Conservation (phyloP, 92 coral and sea anemone species). For the Ricordea florida region DNA sequence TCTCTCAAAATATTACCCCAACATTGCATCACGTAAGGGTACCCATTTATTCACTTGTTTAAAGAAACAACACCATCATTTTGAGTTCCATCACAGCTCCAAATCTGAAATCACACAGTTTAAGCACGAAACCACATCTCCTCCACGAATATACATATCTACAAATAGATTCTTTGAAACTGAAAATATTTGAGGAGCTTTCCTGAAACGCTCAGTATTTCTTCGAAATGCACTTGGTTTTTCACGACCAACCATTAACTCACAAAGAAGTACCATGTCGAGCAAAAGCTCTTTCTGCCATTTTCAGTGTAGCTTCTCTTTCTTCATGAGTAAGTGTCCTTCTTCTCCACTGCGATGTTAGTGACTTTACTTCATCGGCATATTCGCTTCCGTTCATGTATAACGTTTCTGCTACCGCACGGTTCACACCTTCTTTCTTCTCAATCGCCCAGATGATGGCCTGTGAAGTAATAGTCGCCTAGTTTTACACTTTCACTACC, state of each 20-base stretch:
- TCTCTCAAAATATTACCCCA: no score
- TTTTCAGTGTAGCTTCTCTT: conserved; percentile 4
- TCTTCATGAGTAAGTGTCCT: conserved; percentile 20
- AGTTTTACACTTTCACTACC: background rate
- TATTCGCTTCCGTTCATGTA: conserved; percentile 33
- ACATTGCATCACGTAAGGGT: no score
- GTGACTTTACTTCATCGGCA: conserved; percentile 24
- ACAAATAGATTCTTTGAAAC: no score
- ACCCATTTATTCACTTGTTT: no score
- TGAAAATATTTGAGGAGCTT: no score
- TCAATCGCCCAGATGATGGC: conserved; percentile 75
- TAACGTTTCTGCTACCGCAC: conserved; percentile 55
- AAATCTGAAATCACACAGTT: no score
- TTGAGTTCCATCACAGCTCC: no score
- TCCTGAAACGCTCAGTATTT: no score
- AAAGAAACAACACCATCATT: no score
- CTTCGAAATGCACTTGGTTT: no score
- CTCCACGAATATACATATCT: no score
- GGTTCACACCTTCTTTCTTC: conserved; percentile 48
- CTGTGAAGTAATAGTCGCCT: conserved; percentile 14
- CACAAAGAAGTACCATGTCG: background rate
- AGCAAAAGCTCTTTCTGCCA: conserved; percentile 24
- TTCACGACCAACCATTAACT: background rate
- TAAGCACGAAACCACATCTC: no score
- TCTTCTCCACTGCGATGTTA: conserved; percentile 14